Evolutionary conservation across 2,797 vertebrate genomes (phyloP).

Genomic region (Liasis olivaceus): DNA sequence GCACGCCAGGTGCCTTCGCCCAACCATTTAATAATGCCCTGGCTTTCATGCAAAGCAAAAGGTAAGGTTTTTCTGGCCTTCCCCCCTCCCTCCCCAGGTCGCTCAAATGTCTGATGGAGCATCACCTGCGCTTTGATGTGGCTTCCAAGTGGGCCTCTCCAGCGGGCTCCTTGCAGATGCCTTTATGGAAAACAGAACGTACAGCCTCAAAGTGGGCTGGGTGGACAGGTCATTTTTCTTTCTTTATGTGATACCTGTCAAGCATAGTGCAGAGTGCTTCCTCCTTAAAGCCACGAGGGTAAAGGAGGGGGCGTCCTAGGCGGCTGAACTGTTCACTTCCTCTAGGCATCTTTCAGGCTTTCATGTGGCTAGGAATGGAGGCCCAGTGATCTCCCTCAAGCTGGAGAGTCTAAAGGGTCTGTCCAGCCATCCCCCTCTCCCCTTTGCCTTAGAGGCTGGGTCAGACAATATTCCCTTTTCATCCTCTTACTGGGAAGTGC

Average conservation of each 20-base stretch:
- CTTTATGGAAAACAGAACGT: constrained; percentile 63
- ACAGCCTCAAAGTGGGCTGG: constrained; percentile 8
- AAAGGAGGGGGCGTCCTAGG: not conserved
- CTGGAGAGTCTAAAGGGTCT: not conserved
- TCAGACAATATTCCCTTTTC: not conserved
- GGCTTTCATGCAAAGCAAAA: constrained; percentile 59
- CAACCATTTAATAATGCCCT: constrained; percentile 25
- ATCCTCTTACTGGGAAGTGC: not conserved
- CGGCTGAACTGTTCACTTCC: not conserved
- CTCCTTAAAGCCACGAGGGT: not conserved
- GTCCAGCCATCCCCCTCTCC: no score
- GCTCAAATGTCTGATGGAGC: constrained; percentile 16
- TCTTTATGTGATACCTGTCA: constrained; percentile 17
- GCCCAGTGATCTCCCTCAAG: not conserved
- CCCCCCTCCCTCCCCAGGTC: not conserved
- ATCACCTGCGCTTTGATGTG: constrained; percentile 61
- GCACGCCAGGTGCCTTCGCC: constrained; percentile 35
- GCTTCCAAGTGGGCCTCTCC: constrained; percentile 58
- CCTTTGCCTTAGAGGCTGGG: not conserved
- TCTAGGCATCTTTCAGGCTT: not conserved
- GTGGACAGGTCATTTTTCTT: constrained; percentile 59
- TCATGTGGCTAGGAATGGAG: not conserved
- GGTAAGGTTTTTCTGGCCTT: constrained; percentile 33
- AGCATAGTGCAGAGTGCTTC: not conserved
- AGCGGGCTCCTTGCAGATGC: constrained; percentile 49